Percentiles rank a stretch among this genome's conserved stretches.
These are phyloP conservation scores for Cardinalis cardinalis DNA, from an alignment of 2,113 vertebrate genomes.

Conservation along the genomic window DNA sequence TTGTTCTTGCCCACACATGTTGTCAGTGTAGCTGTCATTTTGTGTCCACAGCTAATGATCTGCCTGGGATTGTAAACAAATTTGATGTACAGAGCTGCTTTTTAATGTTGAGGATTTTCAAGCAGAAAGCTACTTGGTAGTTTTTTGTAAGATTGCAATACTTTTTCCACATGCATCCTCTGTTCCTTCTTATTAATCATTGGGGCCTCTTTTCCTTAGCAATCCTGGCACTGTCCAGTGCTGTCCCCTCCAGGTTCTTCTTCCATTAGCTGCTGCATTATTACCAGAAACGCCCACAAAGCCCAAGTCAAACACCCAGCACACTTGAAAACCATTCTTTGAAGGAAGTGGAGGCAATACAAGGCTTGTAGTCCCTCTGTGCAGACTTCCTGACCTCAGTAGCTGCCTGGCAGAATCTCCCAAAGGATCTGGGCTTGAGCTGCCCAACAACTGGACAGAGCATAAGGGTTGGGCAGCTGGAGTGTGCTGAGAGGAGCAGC, in stretches of 20 bases:
- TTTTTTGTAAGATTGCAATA: not conserved
- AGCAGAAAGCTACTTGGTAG: not conserved
- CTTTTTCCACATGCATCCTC: not conserved
- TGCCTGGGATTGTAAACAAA: not conserved
- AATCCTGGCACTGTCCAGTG: not conserved
- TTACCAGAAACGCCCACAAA: not conserved
- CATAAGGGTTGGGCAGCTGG: fast-evolving
- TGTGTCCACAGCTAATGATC: not conserved
- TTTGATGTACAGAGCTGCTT: not conserved
- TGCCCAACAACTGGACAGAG: not conserved
- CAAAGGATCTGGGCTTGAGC: not conserved
- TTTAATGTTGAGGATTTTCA: not conserved
- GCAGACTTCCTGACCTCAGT: not conserved
- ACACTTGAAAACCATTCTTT: not conserved
- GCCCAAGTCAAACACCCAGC: not conserved
- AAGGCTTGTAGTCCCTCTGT: not conserved
- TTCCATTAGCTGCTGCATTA: not conserved
- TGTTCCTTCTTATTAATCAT: not conserved
- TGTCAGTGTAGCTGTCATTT: not conserved
- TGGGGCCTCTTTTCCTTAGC: not conserved
- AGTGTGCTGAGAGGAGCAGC: not conserved
- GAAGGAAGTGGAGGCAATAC: not conserved
- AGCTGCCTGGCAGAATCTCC: not conserved
- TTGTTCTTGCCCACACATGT: not conserved
- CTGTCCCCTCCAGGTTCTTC: not conserved